Evolutionary conservation across 2,797 vertebrate species (phyloP).

Genomic region (Pipistrellus nathusii): DNA sequence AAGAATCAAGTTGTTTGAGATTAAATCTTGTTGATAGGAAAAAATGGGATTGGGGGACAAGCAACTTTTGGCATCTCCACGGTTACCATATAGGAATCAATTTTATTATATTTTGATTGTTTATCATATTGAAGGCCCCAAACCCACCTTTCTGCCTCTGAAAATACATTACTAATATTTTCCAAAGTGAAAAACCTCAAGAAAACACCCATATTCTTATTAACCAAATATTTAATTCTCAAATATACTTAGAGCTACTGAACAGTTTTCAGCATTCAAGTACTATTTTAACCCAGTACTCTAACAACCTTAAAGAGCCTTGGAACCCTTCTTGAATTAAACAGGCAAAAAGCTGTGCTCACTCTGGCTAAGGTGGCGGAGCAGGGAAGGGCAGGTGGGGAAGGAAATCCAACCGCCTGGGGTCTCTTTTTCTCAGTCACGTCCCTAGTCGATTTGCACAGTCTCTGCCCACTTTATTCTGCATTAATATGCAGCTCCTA

Average conservation of each 20-base stretch:
- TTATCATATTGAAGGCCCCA: neutral
- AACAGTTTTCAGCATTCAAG: neutral
- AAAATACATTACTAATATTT: conserved; percentile 23
- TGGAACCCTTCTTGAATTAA: neutral
- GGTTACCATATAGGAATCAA: neutral
- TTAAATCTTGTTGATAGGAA: neutral
- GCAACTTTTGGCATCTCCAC: neutral
- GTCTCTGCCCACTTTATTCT: neutral
- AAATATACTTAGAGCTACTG: neutral
- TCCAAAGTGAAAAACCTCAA: conserved; percentile 22
- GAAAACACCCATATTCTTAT: neutral
- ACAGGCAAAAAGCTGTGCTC: neutral
- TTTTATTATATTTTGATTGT: conserved; percentile 42
- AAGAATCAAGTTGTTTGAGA: neutral
- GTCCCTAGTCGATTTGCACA: neutral
- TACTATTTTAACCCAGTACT: neutral
- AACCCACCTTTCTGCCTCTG: neutral
- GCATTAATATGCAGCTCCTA: neutral
- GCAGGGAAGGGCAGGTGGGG: neutral
- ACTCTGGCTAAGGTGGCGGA: neutral
- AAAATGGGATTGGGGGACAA: neutral
- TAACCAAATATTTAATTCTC: neutral
- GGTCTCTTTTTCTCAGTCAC: neutral
- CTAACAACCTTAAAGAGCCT: neutral
- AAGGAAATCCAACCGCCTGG: neutral